Evolutionary conservation across 2,797 vertebrate genomes (phyloP), one percentile per base, ranked within the genome.

Genomic region (Chelidonichthys spinosus): DNA sequence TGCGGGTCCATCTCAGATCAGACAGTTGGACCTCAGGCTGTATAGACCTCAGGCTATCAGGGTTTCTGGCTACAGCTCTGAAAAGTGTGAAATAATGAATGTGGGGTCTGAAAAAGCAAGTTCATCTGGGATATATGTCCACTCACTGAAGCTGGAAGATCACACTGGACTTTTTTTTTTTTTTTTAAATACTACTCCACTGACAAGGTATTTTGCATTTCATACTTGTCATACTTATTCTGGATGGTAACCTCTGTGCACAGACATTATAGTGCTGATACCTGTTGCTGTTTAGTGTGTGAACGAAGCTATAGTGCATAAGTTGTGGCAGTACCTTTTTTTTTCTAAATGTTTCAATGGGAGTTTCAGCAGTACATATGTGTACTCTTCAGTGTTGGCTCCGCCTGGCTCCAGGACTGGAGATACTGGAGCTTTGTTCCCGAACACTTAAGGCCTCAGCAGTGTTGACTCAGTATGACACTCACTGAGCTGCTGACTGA

Each of bases 401-500:
- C 43, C 0, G 17, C 62, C 69, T 59, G 17, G 10, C 67, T 62
- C 49, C 52, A 14, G 47, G 65, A 60, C 39, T 11, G 15, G 59
- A 63, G 37, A 67, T 61, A 62, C 56, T 33, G 11, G 65, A 64
- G 46, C 59, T 76, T 71, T 76, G 70, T 78, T 74, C 47, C 55
- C 14, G 11, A 35, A 58, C 49, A 52, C 72, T 47, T 18, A 3
- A 62, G 74, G 56, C 68, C 71, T 66, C 52, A 1, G 54, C 72
- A 6, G 36, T 76, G 85, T 81, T 60, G 74, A 76, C 71, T 81
- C 72, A 79, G 66, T 64, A 2, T 14, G 33, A 61, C 36, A 67
- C 44, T 73, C 63, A 0, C 58, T 18, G 65, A 54, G 65, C 65
- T 39, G 63, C 72, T 39, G 61, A 59, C 69, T 74, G 81, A 58